These are phyloP conservation scores for Rafetus swinhoei DNA, from an alignment of 2,113 vertebrate species.

Conservation along the genomic window DNA sequence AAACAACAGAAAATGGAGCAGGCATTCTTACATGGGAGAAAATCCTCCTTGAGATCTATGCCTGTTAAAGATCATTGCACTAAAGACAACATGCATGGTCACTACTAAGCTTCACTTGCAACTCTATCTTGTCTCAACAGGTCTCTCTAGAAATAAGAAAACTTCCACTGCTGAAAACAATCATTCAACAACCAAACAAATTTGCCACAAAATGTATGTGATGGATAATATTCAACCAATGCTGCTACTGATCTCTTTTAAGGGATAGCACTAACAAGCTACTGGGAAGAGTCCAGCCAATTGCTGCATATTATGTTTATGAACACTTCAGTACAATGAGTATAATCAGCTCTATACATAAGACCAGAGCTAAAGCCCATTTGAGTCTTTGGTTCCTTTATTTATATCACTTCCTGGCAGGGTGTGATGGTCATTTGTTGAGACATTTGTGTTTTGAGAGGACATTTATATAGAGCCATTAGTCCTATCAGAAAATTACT, in stretches of 20 bases:
- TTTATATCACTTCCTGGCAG: not conserved
- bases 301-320: not conserved
- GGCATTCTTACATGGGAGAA: not conserved
- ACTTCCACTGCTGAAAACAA: not conserved
- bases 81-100: not conserved
- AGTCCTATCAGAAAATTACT: not conserved
- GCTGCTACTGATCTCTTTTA: not conserved
- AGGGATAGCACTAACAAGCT: not conserved
- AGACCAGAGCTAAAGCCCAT: not conserved
- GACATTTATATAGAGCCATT: not conserved
- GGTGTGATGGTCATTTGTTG: not conserved
- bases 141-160: not conserved
- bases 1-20: constrained; percentile 43
- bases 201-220: not conserved
- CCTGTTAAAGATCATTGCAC: constrained; percentile 9
- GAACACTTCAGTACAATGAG: not conserved
- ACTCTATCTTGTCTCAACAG: not conserved
- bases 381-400: not conserved
- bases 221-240: not conserved
- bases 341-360: not conserved
- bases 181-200: not conserved
- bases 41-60: not conserved
- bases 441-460: not conserved
- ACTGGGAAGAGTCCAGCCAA: not conserved
- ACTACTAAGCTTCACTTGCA: not conserved